Percentiles rank a stretch among this genome's conserved stretches.
Evolutionary conservation across 1,140 invertebrate genomes (phyloP).

Genomic region (Bicyclus anynana): DNA sequence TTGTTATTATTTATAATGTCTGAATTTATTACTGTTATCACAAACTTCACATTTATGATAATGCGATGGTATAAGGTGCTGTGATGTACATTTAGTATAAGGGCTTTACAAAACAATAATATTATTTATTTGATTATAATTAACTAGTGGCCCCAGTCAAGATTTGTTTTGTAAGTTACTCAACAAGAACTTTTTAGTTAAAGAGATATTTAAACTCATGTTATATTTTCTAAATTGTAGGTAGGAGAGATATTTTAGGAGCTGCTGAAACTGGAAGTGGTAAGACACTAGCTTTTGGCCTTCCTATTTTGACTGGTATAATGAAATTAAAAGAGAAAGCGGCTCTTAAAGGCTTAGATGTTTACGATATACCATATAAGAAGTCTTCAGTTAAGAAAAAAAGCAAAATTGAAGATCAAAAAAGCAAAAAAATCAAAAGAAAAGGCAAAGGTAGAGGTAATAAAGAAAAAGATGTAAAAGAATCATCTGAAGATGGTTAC

Average conservation of each 20-base stretch:
- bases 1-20: too few relatives aligned
- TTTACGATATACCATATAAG: slow-evolving; percentile 66
- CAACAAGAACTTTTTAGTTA: too few relatives aligned
- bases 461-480: slow-evolving; percentile 41
- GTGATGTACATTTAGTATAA: too few relatives aligned
- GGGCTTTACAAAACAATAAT: too few relatives aligned
- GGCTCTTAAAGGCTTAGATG: slow-evolving; percentile 45
- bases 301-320: slow-evolving; percentile 93
- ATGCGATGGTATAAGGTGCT: too few relatives aligned
- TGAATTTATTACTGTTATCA: too few relatives aligned
- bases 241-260: slow-evolving; percentile 92
- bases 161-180: too few relatives aligned
- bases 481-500: slow-evolving; percentile 62
- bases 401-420: slow-evolving; percentile 7
- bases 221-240: too few relatives aligned
- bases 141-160: too few relatives aligned
- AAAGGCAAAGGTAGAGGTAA: slow-evolving; percentile 26
- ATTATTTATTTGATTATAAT: too few relatives aligned
- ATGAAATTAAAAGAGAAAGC: slow-evolving; percentile 82
- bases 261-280: slow-evolving; percentile 99
- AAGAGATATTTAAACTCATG: too few relatives aligned
- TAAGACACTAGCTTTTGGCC: slow-evolving; percentile 97
- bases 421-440: slow-evolving; percentile 40
- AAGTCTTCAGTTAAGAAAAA: slow-evolving; percentile 55
- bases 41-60: too few relatives aligned